A percentile compares a stretch with the other conserved stretches of the same genome.
Conservation (phyloP, 2,113 vertebrate genomes). For the Clarias gariepinus region DNA sequence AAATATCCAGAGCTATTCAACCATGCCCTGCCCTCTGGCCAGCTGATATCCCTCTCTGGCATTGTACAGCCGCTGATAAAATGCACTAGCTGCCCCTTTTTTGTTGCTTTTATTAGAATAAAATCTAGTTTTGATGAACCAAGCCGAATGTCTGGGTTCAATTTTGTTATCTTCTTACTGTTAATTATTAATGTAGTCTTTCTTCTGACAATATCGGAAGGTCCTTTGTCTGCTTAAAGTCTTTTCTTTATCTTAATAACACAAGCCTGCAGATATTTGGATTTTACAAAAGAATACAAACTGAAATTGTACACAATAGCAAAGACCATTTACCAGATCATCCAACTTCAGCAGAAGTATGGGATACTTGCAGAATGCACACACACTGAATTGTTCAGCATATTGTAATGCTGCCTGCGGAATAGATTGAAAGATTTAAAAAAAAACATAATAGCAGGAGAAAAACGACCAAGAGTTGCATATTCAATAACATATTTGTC, state of each 20-base stretch:
- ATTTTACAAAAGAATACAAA: constrained; percentile 3
- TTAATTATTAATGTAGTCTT: neutral
- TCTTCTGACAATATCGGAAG: neutral
- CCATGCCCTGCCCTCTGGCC: neutral
- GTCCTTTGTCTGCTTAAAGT: constrained; percentile 1
- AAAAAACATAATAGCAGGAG: neutral
- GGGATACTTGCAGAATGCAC: neutral
- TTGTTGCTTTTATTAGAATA: neutral
- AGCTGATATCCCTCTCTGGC: neutral
- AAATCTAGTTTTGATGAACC: neutral
- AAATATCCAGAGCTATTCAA: neutral
- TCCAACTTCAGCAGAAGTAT: neutral
- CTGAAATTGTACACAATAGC: neutral
- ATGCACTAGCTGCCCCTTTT: neutral
- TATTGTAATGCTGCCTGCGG: neutral
- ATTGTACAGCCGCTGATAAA: neutral
- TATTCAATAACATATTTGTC: neutral
- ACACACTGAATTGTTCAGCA: constrained; percentile 8
- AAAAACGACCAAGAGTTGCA: neutral
- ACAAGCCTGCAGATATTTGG: constrained; percentile 11
- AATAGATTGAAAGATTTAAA: neutral
- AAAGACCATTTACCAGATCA: neutral
- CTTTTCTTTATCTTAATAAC: neutral
- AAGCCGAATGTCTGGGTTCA: neutral
- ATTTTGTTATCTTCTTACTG: neutral